Conservation (phyloP, 2,888 invertebrate genomes). For the Hirtodrosophila duncani region DNA sequence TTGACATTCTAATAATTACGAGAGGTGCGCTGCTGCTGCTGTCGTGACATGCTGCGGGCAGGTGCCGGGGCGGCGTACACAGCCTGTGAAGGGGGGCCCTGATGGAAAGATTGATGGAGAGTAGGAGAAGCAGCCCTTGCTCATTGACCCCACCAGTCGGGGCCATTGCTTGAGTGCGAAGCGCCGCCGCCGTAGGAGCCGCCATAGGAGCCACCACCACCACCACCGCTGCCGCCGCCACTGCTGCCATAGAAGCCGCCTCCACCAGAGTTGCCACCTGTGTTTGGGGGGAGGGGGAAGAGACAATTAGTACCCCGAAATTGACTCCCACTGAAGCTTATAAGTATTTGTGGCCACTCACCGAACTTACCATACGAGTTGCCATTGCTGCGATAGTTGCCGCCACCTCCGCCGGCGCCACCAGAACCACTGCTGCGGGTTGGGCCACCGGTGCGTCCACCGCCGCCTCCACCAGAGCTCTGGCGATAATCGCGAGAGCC, state of each 20-base stretch:
- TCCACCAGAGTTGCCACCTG: conserved; percentile 62
- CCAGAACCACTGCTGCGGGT: conserved; percentile 74
- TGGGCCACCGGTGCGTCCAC: conserved; percentile 73
- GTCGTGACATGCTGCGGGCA: conserved; percentile 24
- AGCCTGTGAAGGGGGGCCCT: conserved; percentile 24
- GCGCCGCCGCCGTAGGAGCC: conserved; percentile 76
- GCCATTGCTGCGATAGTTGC: conserved; percentile 79
- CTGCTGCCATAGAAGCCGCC: conserved; percentile 61
- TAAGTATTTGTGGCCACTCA: conserved; percentile 49
- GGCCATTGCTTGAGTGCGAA: conserved; percentile 69
- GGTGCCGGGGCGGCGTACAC: conserved; percentile 29
- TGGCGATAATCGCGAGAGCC: conserved; percentile 86
- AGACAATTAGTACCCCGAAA: too few relatives aligned
- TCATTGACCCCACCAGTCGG: conserved; percentile 80
- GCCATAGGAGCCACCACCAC: conserved; percentile 73
- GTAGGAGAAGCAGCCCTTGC: too few relatives aligned
- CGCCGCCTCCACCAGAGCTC: conserved; percentile 78
- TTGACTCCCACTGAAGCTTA: neutral
- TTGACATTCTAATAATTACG: conserved; percentile 44
- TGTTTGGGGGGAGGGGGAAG: neutral
- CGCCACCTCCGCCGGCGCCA: conserved; percentile 76
- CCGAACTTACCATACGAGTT: conserved; percentile 73
- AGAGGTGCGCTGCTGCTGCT: conserved; percentile 38
- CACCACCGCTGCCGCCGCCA: conserved; percentile 59
- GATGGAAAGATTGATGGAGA: conserved; percentile 33